A percentile compares a stretch with the other conserved stretches of the same genome.
phyloP scores from a whole-genome alignment of 2,797 vertebrate genomes.

The Acanthurus leucopareius region DNA sequence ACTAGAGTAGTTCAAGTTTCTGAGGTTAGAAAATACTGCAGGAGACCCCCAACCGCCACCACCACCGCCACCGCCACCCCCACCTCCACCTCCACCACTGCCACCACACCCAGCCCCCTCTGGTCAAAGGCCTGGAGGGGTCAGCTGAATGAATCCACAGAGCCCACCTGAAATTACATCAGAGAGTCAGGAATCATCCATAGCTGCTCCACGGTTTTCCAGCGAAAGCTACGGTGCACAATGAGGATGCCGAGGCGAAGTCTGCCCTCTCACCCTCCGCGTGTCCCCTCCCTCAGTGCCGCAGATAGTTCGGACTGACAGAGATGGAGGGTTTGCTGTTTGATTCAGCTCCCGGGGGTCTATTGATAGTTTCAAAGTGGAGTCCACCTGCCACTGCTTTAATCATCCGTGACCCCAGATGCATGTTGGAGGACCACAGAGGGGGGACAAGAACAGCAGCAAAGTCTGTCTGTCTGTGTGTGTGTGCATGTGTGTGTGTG shows the following conservation, averaged over 20 bases:
- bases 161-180: conserved; percentile 71
- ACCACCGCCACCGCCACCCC: too few relatives aligned
- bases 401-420: conserved; percentile 82
- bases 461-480: conserved; percentile 2
- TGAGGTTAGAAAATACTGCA: conserved; percentile 11
- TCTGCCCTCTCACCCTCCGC: conserved; percentile 70
- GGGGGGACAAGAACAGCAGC: conserved; percentile 57
- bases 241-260: conserved; percentile 53
- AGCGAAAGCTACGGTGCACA: conserved; percentile 7
- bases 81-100: background rate
- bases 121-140: conserved; percentile 59
- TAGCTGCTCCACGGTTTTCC: conserved; percentile 22
- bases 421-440: conserved; percentile 69
- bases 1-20: conserved; percentile 3
- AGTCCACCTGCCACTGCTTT: conserved; percentile 87
- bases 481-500: conserved; percentile 37
- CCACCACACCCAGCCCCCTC: background rate
- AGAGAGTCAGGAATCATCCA: conserved; percentile 62
- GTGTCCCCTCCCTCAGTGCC: conserved; percentile 58
- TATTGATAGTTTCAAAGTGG: conserved; percentile 86
- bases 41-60: background rate
- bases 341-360: conserved; percentile 79
- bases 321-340: conserved; percentile 77
- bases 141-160: conserved; percentile 72
- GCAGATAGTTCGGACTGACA: conserved; percentile 64